Evolutionary conservation across 2,113 vertebrate species (phyloP).

Genomic region (Jacana jacana): DNA sequence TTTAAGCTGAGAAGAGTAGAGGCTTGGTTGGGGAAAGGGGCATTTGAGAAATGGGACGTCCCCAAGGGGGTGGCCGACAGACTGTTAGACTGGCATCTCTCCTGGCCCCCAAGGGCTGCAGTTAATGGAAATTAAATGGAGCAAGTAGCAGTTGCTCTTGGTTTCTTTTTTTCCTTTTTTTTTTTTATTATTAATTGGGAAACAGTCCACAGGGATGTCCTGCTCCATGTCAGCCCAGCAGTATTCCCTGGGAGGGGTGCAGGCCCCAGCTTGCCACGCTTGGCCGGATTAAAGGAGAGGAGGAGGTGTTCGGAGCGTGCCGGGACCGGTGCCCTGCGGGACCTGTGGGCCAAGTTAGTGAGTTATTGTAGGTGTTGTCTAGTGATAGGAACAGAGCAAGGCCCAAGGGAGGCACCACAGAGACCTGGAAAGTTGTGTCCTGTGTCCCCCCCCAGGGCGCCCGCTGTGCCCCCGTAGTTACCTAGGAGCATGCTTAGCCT

Average conservation of each 20-base stretch:
- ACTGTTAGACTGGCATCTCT: background rate
- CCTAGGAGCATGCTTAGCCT: background rate
- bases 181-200: background rate
- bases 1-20: background rate
- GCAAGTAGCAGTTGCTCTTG: background rate
- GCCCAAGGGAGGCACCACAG: background rate
- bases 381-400: background rate
- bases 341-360: background rate
- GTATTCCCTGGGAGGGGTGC: background rate
- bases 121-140: background rate
- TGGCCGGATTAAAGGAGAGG: background rate
- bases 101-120: background rate
- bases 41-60: background rate
- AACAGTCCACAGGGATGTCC: background rate
- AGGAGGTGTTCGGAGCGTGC: background rate
- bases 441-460: background rate
- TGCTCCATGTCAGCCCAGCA: background rate
- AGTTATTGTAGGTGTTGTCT: background rate
- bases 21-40: background rate
- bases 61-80: background rate
- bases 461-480: background rate
- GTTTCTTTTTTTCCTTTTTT: background rate
- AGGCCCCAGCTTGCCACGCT: background rate
- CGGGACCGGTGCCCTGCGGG: background rate
- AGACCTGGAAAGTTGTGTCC: background rate